Conservation (phyloP, 1,140 invertebrate genomes). For the Orussus abietinus region DNA sequence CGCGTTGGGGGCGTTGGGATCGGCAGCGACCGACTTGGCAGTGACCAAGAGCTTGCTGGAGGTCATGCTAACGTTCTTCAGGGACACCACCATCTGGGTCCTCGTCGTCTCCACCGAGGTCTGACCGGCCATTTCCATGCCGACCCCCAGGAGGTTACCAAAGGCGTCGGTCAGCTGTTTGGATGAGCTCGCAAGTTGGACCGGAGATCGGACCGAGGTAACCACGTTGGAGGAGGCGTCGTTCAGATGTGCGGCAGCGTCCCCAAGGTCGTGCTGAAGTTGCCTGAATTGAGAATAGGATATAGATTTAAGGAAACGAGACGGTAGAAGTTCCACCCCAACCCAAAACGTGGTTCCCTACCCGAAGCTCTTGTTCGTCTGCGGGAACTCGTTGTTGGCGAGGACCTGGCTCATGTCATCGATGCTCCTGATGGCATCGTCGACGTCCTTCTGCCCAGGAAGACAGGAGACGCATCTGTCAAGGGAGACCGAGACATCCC, state of each 20-base stretch:
- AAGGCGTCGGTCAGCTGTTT: constrained; percentile 78
- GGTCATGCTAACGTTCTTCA: constrained; percentile 83
- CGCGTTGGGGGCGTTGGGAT: constrained; percentile 84
- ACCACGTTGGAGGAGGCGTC: constrained; percentile 78
- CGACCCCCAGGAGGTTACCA: constrained; percentile 68
- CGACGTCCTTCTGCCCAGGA: constrained; percentile 86
- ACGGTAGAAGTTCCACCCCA: too few species aligned
- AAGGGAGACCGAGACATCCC: constrained; percentile 60
- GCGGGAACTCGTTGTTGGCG: constrained; percentile 67
- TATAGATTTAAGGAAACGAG: not conserved
- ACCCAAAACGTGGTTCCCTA: too few species aligned
- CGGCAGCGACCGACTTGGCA: constrained; percentile 84
- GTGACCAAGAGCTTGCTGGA: constrained; percentile 84
- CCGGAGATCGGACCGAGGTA: constrained; percentile 62
- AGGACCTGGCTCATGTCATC: constrained; percentile 71
- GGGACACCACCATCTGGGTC: constrained; percentile 75
- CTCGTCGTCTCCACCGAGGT: constrained; percentile 64
- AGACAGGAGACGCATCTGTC: constrained; percentile 73
- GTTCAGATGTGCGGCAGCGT: constrained; percentile 78
- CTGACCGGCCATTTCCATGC: constrained; percentile 80
- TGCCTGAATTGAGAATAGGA: constrained; percentile 54
- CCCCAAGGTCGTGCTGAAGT: constrained; percentile 79
- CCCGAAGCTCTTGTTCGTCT: constrained; percentile 69
- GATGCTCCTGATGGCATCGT: constrained; percentile 79
- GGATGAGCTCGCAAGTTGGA: constrained; percentile 69